phyloP scores from a whole-genome alignment of 1,140 invertebrate species.

The Belonocnema kinseyi region DNA sequence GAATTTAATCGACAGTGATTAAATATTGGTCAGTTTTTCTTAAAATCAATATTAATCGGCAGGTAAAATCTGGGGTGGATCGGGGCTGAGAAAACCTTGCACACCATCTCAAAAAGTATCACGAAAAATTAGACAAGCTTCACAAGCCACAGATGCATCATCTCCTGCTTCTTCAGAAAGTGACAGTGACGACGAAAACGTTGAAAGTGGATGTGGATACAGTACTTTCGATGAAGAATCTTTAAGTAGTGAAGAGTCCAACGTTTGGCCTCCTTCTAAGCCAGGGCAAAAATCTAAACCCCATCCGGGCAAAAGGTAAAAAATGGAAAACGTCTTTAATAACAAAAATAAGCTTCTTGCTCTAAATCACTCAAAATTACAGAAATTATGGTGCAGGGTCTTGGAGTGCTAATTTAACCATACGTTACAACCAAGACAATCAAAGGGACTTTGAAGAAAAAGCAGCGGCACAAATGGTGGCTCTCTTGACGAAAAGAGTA shows the following conservation, averaged over 20 bases:
- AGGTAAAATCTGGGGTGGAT: conserved; percentile 71
- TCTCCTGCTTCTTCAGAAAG: conserved; percentile 60
- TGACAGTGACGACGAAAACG: conserved; percentile 66
- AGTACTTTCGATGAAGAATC: conserved; percentile 68
- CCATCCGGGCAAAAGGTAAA: conserved; percentile 49
- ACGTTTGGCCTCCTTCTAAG: conserved; percentile 42
- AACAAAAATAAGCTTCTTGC: conserved; percentile 22
- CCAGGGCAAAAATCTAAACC: conserved; percentile 48
- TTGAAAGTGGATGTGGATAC: conserved; percentile 54
- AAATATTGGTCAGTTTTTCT: conserved; percentile 29
- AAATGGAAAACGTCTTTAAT: background rate
- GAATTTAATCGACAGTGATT: conserved; percentile 7
- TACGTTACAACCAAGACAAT: conserved; percentile 89
- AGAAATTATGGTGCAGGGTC: conserved; percentile 74
- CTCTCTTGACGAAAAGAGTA: conserved; percentile 77
- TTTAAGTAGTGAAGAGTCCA: conserved; percentile 67
- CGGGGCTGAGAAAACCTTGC: conserved; percentile 58
- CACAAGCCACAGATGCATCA: conserved; percentile 59
- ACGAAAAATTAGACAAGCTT: conserved; percentile 61
- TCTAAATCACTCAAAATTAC: conserved; percentile 34
- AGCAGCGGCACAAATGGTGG: conserved; percentile 81
- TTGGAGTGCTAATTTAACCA: conserved; percentile 84
- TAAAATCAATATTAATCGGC: conserved; percentile 1
- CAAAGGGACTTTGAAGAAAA: conserved; percentile 89
- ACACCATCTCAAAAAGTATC: conserved; percentile 49